phyloP scores from a whole-genome alignment of 2,888 invertebrate genomes.

The Amiota minor region DNA sequence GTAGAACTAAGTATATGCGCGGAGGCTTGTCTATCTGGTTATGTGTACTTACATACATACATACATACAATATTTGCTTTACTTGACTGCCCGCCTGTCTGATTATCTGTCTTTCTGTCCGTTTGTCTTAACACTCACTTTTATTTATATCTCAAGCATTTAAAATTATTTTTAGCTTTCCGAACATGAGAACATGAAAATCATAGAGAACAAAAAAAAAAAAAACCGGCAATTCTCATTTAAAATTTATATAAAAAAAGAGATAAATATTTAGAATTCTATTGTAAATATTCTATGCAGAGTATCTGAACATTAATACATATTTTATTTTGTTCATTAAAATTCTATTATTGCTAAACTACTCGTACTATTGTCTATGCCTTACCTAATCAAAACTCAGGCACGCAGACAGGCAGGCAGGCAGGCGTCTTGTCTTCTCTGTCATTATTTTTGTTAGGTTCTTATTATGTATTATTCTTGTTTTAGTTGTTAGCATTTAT shows the following conservation, averaged over 20 bases:
- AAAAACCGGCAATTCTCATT: neutral
- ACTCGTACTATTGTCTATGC: no score
- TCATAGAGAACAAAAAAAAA: slow-evolving; percentile 2
- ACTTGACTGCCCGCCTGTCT: neutral
- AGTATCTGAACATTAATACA: no score
- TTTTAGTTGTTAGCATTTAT: no score
- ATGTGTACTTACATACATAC: neutral
- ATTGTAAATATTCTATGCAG: no score
- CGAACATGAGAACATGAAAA: neutral
- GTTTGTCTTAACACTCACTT: neutral
- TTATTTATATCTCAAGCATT: neutral
- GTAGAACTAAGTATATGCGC: no score
- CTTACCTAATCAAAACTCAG: neutral
- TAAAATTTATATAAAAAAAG: neutral
- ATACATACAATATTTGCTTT: no score
- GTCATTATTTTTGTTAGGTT: no score
- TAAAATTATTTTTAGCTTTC: neutral
- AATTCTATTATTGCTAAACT: no score
- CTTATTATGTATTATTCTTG: no score
- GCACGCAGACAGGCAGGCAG: neutral
- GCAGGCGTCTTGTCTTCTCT: no score
- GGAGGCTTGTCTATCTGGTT: no score
- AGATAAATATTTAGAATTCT: neutral
- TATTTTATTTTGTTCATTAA: neutral
- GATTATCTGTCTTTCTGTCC: neutral